Conservation (phyloP, 2,113 vertebrate genomes). For the Morone saxatilis region DNA sequence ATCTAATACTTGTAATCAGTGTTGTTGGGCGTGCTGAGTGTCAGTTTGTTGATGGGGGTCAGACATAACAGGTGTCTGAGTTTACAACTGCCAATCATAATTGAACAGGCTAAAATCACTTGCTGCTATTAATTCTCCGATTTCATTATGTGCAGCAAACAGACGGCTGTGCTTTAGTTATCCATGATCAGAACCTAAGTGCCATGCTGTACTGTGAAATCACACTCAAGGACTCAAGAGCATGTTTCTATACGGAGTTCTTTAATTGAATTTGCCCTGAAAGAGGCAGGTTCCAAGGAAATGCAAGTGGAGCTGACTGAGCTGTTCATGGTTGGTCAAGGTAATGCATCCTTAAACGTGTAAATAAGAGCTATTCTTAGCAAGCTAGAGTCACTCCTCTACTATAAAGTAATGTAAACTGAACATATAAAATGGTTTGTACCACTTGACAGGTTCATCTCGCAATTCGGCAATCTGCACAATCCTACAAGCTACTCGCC, state of each 20-base stretch:
- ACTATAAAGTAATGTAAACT: not conserved
- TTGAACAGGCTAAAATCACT: not conserved
- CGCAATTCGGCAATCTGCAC: not conserved
- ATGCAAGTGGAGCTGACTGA: not conserved
- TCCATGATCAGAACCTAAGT: not conserved
- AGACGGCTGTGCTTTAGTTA: not conserved
- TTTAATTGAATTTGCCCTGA: not conserved
- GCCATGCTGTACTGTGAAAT: not conserved
- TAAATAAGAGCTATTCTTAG: not conserved
- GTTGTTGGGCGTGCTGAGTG: not conserved
- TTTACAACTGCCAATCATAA: constrained; percentile 35
- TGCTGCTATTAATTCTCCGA: not conserved
- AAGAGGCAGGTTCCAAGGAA: not conserved
- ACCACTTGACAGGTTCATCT: too few relatives aligned
- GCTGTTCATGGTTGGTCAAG: not conserved
- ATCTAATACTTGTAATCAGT: constrained; percentile 22
- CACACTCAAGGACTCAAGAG: not conserved
- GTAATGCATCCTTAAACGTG: not conserved
- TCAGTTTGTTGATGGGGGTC: not conserved
- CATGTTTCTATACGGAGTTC: not conserved
- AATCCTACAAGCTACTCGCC: not conserved
- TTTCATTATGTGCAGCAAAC: constrained; percentile 16
- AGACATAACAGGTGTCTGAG: not conserved
- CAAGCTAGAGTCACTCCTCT: not conserved
- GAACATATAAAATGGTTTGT: too few relatives aligned